Base-by-base conservation (phyloP, 1,140 invertebrate species). In the Drosophila oshimai region DNA sequence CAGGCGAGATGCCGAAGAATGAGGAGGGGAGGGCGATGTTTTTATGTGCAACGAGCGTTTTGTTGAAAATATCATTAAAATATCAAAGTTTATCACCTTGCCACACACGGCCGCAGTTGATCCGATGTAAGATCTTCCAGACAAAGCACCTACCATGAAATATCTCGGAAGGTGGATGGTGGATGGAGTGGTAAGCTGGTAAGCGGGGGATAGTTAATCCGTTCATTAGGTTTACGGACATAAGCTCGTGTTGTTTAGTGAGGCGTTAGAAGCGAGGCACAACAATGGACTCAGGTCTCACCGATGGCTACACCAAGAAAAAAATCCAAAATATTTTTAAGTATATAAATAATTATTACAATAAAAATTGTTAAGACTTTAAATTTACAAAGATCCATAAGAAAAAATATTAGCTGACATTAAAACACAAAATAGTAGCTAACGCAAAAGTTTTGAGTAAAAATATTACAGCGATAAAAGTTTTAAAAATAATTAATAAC, bases 41-140 rank as follows among this genome's bases (percentile, higher is more conserved):
- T 78, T 86, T 86, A 86, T 86, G 81, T 81, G 76, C 81, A 87
- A 65, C 81, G 69, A 87, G 64, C 81, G 83, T 87, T 87, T 87
- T 87, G 81, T 87, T 88, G 81, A 87, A 87, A 74, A 87, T 84
- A 84, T 84, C 81, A 87, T 87, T 87, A 87, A 87, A 87, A 87
- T 87, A 87, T 88, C 83, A 87, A 88, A 87, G 83, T 87, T 87
- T 87, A 87, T 87, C 83, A 81, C 83, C 81, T 81, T 87, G 73
- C 81, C 81, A 86, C 81, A 86, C 80, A 83, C 74, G 26, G 26
- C 37, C 44, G 10, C 20, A 33, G 62, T 65, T 74, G 61, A 73
- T 64, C 58, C 70, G 69, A 61, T 79, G 62, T 49, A 65, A 67
- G 42, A 83, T 54, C 41, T 60, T 22, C 34, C 69, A 72, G 37